Conservation (phyloP, 2,113 vertebrate species). For the Myiopsitta monachus region DNA sequence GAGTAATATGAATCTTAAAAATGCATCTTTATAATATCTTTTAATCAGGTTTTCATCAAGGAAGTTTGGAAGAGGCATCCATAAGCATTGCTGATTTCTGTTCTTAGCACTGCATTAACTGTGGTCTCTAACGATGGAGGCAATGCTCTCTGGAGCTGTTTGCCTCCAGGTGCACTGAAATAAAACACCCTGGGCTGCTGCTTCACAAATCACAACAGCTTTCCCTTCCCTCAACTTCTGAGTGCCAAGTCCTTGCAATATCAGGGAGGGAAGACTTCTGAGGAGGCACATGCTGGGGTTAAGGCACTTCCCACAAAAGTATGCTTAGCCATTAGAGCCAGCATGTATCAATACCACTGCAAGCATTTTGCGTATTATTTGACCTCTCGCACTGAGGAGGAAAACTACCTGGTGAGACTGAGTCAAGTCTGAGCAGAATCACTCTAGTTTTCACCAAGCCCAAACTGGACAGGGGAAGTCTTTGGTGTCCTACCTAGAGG, state of each 20-base stretch:
- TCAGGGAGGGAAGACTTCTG: neutral
- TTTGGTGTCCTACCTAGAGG: neutral
- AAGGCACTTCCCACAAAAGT: neutral
- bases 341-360: neutral
- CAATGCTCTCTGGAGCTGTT: neutral
- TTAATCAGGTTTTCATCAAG: neutral
- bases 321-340: neutral
- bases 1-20: neutral
- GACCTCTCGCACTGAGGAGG: neutral
- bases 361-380: neutral
- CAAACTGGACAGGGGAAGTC: neutral
- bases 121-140: neutral
- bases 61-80: neutral
- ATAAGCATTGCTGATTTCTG: neutral
- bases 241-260: neutral
- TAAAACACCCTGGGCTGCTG: neutral
- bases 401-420: neutral
- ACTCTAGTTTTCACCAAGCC: neutral
- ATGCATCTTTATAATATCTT: neutral
- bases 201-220: neutral
- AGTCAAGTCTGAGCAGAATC: neutral
- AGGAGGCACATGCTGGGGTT: neutral
- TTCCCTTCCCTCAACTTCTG: neutral
- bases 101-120: neutral
- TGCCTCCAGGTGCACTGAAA: neutral